Evolutionary conservation across 2,113 vertebrate genomes (phyloP).

Genomic region (Phalacrocorax pelagicus): DNA sequence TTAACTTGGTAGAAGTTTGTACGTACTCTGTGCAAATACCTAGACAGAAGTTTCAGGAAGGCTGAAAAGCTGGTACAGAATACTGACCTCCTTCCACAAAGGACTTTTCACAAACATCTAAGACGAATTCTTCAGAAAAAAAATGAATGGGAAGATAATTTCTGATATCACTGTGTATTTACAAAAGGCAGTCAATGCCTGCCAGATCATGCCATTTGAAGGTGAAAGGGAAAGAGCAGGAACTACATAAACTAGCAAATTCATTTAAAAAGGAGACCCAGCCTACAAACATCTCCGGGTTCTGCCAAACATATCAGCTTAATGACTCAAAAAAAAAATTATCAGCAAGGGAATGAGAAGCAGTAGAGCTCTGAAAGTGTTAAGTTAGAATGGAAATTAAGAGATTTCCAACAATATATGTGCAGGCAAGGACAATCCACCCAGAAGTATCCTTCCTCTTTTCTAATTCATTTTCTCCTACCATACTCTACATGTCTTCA

Average conservation of each 20-base stretch:
- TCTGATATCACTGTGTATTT: not conserved
- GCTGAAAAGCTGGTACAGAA: not conserved
- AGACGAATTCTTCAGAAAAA: not conserved
- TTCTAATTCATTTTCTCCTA: not conserved
- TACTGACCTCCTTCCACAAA: not conserved
- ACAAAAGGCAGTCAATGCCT: not conserved
- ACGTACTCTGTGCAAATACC: not conserved
- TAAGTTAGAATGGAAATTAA: not conserved
- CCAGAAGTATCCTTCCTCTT: not conserved
- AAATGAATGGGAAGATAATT: not conserved
- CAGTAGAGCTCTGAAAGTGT: not conserved
- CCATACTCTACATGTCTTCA: not conserved
- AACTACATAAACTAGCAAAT: not conserved
- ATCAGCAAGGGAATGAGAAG: not conserved
- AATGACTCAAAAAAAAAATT: not conserved
- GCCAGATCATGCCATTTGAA: not conserved
- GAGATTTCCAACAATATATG: not conserved
- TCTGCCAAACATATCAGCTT: not conserved
- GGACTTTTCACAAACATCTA: not conserved
- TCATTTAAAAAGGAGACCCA: not conserved
- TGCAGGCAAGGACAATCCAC: not conserved
- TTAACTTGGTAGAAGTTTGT: not conserved
- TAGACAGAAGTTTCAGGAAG: not conserved
- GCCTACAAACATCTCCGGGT: not conserved
- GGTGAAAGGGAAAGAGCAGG: not conserved